Evolutionary conservation across 2,113 vertebrate species (phyloP).

Genomic region (Plestiodon gilberti): DNA sequence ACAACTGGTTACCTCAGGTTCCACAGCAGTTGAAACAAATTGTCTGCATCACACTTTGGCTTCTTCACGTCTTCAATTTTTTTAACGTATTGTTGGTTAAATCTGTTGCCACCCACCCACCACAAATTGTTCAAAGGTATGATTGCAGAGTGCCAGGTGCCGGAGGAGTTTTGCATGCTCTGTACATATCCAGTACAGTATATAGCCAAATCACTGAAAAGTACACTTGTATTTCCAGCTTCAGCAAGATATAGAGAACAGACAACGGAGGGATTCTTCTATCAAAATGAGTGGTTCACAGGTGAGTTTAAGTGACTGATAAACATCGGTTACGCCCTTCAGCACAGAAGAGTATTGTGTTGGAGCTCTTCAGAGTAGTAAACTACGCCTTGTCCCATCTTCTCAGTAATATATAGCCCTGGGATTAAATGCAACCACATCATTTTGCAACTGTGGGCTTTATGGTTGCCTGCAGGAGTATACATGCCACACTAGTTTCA

Average conservation of each 20-base stretch:
- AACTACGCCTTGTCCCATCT: not conserved
- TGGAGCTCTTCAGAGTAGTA: not conserved
- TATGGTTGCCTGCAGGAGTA: not conserved
- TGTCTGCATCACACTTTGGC: not conserved
- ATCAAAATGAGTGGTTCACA: conserved; percentile 81
- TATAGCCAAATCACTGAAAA: not conserved
- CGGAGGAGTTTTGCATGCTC: not conserved
- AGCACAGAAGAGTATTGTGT: not conserved
- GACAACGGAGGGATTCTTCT: conserved; percentile 45
- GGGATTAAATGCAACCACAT: not conserved
- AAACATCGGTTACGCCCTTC: not conserved
- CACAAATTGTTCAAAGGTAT: no score
- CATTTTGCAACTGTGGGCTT: not conserved
- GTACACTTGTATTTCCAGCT: conserved; percentile 50
- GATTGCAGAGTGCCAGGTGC: not conserved
- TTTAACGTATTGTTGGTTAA: not conserved
- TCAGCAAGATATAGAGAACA: conserved; percentile 59
- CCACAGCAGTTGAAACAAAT: not conserved
- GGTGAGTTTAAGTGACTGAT: conserved; percentile 72
- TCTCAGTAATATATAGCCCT: not conserved
- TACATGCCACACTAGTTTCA: not conserved
- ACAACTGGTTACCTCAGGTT: not conserved
- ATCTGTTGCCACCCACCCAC: not conserved
- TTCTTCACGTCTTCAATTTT: not conserved
- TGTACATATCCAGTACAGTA: not conserved